Base-by-base conservation (phyloP, 2,113 vertebrate species). In the Leucoraja erinaceus region DNA sequence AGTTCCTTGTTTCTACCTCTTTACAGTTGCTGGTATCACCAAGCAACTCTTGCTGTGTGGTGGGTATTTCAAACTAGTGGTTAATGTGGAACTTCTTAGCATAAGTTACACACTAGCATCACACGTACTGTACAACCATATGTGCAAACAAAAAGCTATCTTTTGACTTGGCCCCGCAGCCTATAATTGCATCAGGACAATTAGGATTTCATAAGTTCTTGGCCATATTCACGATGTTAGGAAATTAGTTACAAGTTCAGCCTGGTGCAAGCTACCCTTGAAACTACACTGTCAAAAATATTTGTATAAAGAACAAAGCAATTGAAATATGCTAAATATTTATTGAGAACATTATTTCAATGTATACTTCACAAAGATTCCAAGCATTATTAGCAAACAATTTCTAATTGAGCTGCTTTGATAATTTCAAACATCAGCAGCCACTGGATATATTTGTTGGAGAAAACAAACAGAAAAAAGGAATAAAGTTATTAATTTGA, bases 381-480 rank as follows among this genome's bases (percentile, higher is more conserved):
- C 56, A 66, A 63, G 12, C n/a, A 88, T 25, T 88, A 8, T 14
- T 63, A 31, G 83, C 61, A 86, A 88, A 59, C 31, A 88, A 88
- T 88, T 88, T 88, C 63, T 63, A 88, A 63, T 88, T 88, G 59
- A 88, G 59, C 59, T 88, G 83, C 83, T 61, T 88, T 14, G 14
- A 61, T 61, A 63, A 7, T 88, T 88, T 61, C 59, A 63, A 7
- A 5, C 56, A 16, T 63, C 83, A 88, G 83, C 83, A 66, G n/a
- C 59, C 59, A 63, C 1, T 88, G 83, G 83, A 63, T 66, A 66
- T 61, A 88, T 88, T 61, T 7, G 10, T 59, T 88, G 83, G 31
- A 63, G n/a, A 66, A 86, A 66, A 63, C n/a, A n/a, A 66, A 25
- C 11, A 86, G 25, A 56, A 59, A 25, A 20, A 11, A 86, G 56